Percentiles rank a stretch among this genome's conserved stretches.
Conservation (phyloP, 2,797 vertebrate species). For the Pipistrellus pipistrellus region DNA sequence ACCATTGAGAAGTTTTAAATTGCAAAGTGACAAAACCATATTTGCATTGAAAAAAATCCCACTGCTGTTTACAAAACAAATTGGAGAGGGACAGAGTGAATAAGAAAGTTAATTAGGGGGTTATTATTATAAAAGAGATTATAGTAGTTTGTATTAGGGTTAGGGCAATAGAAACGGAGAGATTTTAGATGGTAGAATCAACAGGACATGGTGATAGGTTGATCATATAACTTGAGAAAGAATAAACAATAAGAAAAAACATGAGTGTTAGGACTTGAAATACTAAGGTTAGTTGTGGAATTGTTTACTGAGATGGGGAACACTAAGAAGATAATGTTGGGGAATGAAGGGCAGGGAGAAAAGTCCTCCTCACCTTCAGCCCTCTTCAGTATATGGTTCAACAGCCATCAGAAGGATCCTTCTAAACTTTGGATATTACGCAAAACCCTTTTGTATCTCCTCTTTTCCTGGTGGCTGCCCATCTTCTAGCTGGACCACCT, state of each 20-base stretch:
- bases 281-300: background rate
- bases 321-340: background rate
- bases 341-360: background rate
- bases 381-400: background rate
- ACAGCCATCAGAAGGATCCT: background rate
- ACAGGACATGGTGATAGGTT: background rate
- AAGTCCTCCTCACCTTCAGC: background rate
- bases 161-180: background rate
- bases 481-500: background rate
- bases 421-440: background rate
- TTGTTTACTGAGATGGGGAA: background rate
- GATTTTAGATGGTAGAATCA: background rate
- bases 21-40: background rate
- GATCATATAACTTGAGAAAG: background rate
- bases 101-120: background rate
- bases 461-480: background rate
- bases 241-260: background rate
- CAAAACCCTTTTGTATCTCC: background rate
- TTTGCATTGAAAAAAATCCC: background rate
- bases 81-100: background rate
- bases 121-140: slow-evolving; percentile 27
- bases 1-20: background rate
- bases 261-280: background rate
- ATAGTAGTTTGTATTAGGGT: background rate
- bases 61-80: background rate